Evolutionary conservation across 1,140 invertebrate genomes (phyloP).

Genomic region (Elymnias hypermnestra): DNA sequence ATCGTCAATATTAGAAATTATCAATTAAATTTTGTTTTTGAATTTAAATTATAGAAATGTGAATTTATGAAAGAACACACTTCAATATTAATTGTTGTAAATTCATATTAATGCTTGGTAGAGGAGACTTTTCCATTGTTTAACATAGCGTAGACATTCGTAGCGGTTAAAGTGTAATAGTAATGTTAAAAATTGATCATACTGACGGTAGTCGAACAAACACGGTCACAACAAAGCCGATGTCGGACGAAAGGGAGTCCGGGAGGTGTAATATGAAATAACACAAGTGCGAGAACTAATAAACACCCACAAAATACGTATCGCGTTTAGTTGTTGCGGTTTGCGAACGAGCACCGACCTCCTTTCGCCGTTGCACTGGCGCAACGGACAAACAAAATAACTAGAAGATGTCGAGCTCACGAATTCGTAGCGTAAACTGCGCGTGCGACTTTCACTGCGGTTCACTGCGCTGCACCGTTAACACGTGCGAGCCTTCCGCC

Average conservation of each 20-base stretch:
- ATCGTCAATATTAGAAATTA: too few relatives aligned
- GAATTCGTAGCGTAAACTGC: slow-evolving; percentile 62
- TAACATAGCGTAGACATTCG: slow-evolving; percentile 31
- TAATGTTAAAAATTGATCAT: background rate
- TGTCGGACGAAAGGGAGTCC: background rate
- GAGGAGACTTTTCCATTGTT: too few relatives aligned
- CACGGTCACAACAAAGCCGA: slow-evolving; percentile 6
- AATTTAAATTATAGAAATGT: too few relatives aligned
- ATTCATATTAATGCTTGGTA: too few relatives aligned
- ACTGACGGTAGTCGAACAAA: slow-evolving; percentile 8
- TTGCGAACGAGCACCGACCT: slow-evolving; percentile 56
- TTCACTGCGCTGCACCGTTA: slow-evolving; percentile 37
- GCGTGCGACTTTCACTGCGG: slow-evolving; percentile 70
- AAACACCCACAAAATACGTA: slow-evolving; percentile 43
- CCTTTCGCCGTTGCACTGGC: slow-evolving; percentile 71
- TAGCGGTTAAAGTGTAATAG: slow-evolving; percentile 23
- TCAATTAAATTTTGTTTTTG: too few relatives aligned
- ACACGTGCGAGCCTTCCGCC: slow-evolving; percentile 53
- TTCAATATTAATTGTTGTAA: too few relatives aligned
- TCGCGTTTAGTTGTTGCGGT: slow-evolving; percentile 56
- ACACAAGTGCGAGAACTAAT: slow-evolving; percentile 44
- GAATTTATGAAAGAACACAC: too few relatives aligned
- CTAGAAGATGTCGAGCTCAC: slow-evolving; percentile 61
- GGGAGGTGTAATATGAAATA: slow-evolving; percentile 27
- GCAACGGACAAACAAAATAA: slow-evolving; percentile 70